Evolutionary conservation across 2,888 invertebrate species (phyloP).

Genomic region (Zaprionus lineosus): DNA sequence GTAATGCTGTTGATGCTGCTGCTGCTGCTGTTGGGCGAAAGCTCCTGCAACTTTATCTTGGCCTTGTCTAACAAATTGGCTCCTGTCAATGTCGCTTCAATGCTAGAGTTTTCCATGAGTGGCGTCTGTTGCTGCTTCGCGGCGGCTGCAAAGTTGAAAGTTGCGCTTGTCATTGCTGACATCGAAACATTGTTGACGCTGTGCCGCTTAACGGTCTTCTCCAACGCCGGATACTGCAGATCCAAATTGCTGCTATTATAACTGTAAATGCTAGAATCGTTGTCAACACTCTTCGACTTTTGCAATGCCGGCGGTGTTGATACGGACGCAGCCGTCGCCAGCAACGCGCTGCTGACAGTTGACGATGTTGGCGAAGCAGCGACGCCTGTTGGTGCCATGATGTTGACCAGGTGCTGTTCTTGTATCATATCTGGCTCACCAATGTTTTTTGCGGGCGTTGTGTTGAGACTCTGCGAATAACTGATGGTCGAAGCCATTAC

Average conservation of each 20-base stretch:
- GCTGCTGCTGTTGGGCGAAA: constrained; percentile 27
- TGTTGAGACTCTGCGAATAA: constrained; percentile 58
- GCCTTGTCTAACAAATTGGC: constrained; percentile 60
- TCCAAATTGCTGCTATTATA: constrained; percentile 80
- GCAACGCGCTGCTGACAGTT: not conserved
- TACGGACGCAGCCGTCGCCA: constrained; percentile 1
- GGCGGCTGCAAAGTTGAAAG: constrained; percentile 58
- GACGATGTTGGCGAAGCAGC: not conserved
- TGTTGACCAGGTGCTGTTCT: constrained; percentile 13
- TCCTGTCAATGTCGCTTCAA: constrained; percentile 14
- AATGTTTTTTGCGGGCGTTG: not conserved
- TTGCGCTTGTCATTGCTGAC: constrained; percentile 8
- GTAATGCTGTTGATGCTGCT: constrained; percentile 19
- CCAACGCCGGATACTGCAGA: constrained; percentile 83
- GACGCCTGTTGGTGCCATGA: constrained; percentile 21
- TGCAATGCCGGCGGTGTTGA: constrained; percentile 71
- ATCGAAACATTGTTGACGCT: constrained; percentile 71
- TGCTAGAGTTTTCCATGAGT: constrained; percentile 5
- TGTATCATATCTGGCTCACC: constrained; percentile 18
- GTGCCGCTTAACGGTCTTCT: constrained; percentile 82
- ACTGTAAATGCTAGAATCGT: constrained; percentile 69
- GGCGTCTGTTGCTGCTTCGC: constrained; percentile 31
- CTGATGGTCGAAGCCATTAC: constrained; percentile 34
- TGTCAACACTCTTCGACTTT: constrained; percentile 83
- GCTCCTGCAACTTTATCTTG: constrained; percentile 59